Conservation (phyloP, 1,140 invertebrate genomes). For the Drosophila rhopaloa region DNA sequence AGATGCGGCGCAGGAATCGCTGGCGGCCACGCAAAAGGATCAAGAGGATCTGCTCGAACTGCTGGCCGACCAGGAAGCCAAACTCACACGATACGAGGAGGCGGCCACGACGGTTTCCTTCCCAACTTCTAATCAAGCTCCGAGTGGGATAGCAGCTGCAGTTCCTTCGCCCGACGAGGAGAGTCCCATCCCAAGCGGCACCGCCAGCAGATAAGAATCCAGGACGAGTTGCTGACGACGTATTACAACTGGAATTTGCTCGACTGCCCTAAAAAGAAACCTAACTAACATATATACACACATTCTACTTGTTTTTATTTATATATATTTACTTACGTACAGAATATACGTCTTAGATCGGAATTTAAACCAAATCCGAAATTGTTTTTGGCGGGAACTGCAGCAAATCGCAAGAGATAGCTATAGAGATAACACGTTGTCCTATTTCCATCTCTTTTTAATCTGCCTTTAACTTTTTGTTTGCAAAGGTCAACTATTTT, state of each 20-base stretch:
- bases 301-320: conserved; percentile 52
- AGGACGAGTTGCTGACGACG: neutral
- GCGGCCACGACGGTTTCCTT: conserved; percentile 5
- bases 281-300: conserved; percentile 30
- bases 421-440: neutral
- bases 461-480: neutral
- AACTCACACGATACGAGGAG: conserved; percentile 63
- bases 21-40: conserved; percentile 92
- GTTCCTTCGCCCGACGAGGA: neutral
- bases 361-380: neutral
- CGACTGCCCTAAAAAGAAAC: conserved; percentile 25
- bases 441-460: conserved; percentile 9
- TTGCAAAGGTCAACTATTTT: neutral
- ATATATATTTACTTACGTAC: conserved; percentile 20
- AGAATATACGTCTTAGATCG: conserved; percentile 30
- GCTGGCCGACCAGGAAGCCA: conserved; percentile 89
- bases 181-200: conserved; percentile 10
- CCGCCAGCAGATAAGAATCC: conserved; percentile 45
- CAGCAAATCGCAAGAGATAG: neutral
- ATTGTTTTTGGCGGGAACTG: conserved; percentile 25
- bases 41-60: conserved; percentile 95
- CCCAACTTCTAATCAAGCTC: conserved; percentile 8
- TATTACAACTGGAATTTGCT: conserved; percentile 13
- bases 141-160: conserved; percentile 5
- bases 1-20: conserved; percentile 79